A percentile compares a stretch with the other conserved stretches of the same genome.
phyloP scores from a whole-genome alignment of 1,140 invertebrate genomes.

The Drosophila ogumai region DNA sequence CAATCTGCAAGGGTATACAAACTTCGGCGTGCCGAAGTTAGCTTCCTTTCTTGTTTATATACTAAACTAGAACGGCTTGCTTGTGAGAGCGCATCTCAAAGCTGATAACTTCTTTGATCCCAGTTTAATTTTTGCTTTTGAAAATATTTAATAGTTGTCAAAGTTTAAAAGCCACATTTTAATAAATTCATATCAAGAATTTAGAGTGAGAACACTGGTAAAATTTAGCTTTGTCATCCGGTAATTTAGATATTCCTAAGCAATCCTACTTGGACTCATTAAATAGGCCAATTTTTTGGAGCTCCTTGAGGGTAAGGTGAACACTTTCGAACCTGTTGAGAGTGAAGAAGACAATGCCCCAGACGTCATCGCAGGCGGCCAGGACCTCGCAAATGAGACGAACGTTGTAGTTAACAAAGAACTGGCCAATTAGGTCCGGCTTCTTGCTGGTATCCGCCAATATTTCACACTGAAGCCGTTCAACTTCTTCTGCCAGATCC shows the following conservation, averaged over 20 bases:
- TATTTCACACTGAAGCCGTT: neutral
- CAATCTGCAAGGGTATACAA: no score
- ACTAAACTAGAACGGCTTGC: neutral
- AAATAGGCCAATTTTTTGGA: constrained; percentile 16
- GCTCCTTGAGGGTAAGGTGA: neutral
- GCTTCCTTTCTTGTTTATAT: no score
- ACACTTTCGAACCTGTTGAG: constrained; percentile 37
- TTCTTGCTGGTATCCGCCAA: neutral
- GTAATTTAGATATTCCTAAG: neutral
- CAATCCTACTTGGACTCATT: neutral
- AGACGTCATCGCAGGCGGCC: constrained; percentile 32
- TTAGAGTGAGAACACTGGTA: neutral
- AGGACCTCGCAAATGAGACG: constrained; percentile 18
- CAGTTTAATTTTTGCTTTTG: neutral
- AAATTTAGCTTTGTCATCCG: neutral
- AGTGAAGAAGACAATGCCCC: constrained; percentile 61
- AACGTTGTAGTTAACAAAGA: constrained; percentile 32
- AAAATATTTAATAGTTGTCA: no score
- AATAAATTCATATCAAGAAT: neutral
- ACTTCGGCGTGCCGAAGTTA: no score
- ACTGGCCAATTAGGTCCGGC: neutral
- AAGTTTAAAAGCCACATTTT: neutral
- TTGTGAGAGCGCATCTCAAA: neutral
- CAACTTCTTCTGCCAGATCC: neutral
- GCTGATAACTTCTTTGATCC: neutral